A percentile compares a stretch with the other conserved stretches of the same genome.
These are phyloP conservation scores for Amyelois transitella DNA, from an alignment of 1,140 invertebrate species.

Conservation along the genomic window DNA sequence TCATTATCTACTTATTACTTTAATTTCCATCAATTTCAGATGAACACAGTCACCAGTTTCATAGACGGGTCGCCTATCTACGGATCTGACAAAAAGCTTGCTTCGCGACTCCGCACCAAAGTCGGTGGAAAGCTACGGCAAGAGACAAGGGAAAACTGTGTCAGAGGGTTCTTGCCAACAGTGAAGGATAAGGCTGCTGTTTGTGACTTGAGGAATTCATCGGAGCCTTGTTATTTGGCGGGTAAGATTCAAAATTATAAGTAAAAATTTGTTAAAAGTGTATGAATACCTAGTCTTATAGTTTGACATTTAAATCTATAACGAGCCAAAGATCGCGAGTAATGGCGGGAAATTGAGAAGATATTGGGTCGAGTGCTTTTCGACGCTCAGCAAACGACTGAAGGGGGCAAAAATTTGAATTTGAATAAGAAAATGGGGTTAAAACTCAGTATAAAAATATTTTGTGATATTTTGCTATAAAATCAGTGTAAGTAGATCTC, in stretches of 20 bases:
- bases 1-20: not conserved
- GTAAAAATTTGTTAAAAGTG: not conserved
- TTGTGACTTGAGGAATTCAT: conserved; percentile 79
- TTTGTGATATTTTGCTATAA: too few relatives aligned
- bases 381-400: too few relatives aligned
- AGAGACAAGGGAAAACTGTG: conserved; percentile 45
- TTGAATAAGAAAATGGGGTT: too few relatives aligned
- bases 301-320: too few relatives aligned
- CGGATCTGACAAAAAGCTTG: conserved; percentile 68
- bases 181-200: conserved; percentile 77
- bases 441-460: too few relatives aligned
- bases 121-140: conserved; percentile 68
- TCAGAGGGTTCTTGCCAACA: conserved; percentile 75
- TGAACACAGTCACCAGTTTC: conserved; percentile 82
- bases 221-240: conserved; percentile 78
- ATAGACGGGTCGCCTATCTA: conserved; percentile 82
- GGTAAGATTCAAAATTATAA: conserved; percentile 29
- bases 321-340: too few relatives aligned
- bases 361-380: too few relatives aligned
- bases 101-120: conserved; percentile 65
- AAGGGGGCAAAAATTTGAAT: too few relatives aligned
- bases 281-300: too few relatives aligned
- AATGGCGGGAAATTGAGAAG: too few relatives aligned
- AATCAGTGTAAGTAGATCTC: too few relatives aligned
- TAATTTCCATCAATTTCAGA: conserved; percentile 53